Evolutionary conservation across 2,113 vertebrate genomes (phyloP), one percentile per base, ranked within the genome.

Genomic region (Rhinopomastus cyanomelas): DNA sequence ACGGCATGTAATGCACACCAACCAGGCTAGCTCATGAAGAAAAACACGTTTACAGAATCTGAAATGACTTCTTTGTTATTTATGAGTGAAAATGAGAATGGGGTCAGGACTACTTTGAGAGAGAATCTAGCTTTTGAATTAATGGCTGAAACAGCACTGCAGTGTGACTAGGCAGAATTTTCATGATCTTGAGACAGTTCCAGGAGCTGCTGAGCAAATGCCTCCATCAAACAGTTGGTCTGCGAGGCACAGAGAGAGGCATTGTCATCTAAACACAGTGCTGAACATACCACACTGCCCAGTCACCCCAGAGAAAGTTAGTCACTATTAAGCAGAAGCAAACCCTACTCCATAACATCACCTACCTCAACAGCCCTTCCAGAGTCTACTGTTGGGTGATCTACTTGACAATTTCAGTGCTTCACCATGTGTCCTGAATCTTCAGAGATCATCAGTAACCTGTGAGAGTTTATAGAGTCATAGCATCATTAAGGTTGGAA

Each of bases 31-130:
- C 72, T 96, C 83, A 71, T 89, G 89, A 95, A 93, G 90, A 86
- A 95, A 96, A 96, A 96, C 85, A 95, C 91, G 94, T 96, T 96
- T 96, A 94, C 94, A 96, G 90, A 90, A 94, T 94, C 91, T 85
- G 81, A 92, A 93, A 78, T 93, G 57, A 78, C 92, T 94, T 80
- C 91, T 92, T 91, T 92, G 82, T 91, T 96, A 88, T 96, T 95
- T 95, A 92, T 69, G 83, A 2, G 12, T 81, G 77, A 53, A 77
- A 74, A 90, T 83, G 88, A 95, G 96, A 90, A 88, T 76, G 86
- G 88, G 84, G 39, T 92, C 84, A 65, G 83, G 90, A 91, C 73
- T 52, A 53, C 84, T 94, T 82, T 2, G 11, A 90, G 81, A 74
- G 77, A 81, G 56, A 87, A 90, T 80, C 77, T 69, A 82, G 84